These are phyloP conservation scores for Camponotus vicinus DNA, from an alignment of 1,140 invertebrate species.

Conservation along the genomic window DNA sequence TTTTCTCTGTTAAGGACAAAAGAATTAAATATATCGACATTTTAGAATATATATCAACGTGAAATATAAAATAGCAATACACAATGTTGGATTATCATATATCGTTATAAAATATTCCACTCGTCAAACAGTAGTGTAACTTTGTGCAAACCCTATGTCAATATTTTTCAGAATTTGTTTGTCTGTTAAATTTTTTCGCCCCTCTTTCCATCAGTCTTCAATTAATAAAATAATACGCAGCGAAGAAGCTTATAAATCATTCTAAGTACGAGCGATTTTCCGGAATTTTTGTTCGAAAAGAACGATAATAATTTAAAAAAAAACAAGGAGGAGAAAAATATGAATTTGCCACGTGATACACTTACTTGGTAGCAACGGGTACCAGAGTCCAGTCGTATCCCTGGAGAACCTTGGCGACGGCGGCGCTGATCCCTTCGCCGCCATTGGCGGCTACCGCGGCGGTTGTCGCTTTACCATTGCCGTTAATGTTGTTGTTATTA, in stretches of 20 bases:
- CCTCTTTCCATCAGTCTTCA: background rate
- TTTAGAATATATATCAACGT: background rate
- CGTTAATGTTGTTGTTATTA: slow-evolving; percentile 63
- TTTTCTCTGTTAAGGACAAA: background rate
- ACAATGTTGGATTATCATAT: background rate
- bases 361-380: slow-evolving; percentile 93
- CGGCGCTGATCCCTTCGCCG: slow-evolving; percentile 89
- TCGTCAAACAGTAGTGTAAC: background rate
- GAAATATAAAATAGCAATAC: background rate
- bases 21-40: background rate
- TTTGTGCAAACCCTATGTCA: background rate
- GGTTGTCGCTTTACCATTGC: slow-evolving; percentile 59
- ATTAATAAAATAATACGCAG: background rate
- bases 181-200: background rate
- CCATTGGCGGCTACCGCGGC: slow-evolving; percentile 71
- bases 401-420: slow-evolving; percentile 91
- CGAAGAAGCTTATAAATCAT: background rate
- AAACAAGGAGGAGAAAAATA: background rate
- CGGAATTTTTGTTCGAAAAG: background rate
- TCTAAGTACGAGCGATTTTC: background rate
- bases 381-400: slow-evolving; percentile 95
- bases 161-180: background rate
- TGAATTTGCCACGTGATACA: background rate
- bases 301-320: background rate
- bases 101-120: background rate